Conservation (phyloP, 2,113 vertebrate species). For the Pluvianellus socialis region DNA sequence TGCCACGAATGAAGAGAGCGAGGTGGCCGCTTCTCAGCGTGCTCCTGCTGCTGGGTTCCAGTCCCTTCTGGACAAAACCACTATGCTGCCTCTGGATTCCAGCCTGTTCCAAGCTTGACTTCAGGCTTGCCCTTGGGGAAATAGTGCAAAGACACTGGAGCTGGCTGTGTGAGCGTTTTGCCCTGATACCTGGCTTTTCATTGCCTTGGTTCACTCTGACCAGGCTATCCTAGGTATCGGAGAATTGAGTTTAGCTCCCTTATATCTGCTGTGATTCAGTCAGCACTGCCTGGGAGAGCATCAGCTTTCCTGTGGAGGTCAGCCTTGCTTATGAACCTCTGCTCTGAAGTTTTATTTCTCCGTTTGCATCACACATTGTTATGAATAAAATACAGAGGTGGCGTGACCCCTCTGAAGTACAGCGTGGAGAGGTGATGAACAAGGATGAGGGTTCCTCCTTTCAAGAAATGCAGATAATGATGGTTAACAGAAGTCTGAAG, state of each 20-base stretch:
- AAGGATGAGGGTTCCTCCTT: not conserved
- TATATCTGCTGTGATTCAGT: not conserved
- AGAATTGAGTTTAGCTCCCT: not conserved
- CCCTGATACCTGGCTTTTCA: not conserved
- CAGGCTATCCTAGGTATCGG: not conserved
- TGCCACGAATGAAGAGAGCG: not conserved
- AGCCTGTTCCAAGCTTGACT: not conserved
- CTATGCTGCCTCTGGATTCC: not conserved
- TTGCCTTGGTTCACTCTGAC: not conserved
- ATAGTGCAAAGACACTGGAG: not conserved
- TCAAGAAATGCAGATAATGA: constrained; percentile 40
- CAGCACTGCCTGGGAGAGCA: not conserved
- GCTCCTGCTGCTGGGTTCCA: not conserved
- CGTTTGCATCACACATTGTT: not conserved
- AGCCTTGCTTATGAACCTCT: not conserved
- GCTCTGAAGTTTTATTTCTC: constrained; percentile 7
- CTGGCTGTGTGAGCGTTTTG: not conserved
- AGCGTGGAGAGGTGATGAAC: not conserved
- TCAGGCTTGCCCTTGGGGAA: not conserved
- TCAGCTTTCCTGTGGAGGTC: not conserved
- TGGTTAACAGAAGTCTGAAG: not conserved
- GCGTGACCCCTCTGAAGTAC: not conserved
- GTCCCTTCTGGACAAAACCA: not conserved
- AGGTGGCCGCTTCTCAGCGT: not conserved
- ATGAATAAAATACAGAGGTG: not conserved